Base-by-base conservation (phyloP, 1,140 invertebrate genomes). In the Drosophila obscura region DNA sequence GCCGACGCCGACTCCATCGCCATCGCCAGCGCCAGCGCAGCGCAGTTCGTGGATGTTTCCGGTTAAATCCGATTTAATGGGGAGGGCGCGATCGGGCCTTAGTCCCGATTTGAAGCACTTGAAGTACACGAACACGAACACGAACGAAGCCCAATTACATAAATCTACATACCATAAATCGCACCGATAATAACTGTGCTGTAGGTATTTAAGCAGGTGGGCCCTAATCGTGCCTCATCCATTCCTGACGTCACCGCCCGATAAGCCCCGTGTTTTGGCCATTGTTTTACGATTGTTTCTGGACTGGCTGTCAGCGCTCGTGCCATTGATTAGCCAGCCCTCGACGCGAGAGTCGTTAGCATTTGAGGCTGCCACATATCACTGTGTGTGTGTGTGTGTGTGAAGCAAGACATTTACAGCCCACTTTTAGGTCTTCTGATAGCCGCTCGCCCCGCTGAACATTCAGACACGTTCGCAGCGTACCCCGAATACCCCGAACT, bases 1-100 rank as follows among this genome's bases (percentile, higher is more conserved):
- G 39, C 41, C 52, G 51, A 44, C 63, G 28, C 49, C 52, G 51
- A 44, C 63, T 24, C 49, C 53, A 22, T 56, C 26, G 55, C 35
- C 48, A 39, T 4, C 11, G 11, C n/a, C 53, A 22, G 51, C 26
- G 55, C 35, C 48, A 39, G 9, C 11, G 11, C 11, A 13, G 35
- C 35, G 31, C 31, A 35, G 31, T 8, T 8, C 31, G 8, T 3
- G 2, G 35, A 39, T 49, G 69, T 88, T 87, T 87, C 82, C 82
- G 83, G 82, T 73, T 87, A 53, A 79, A 87, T 76, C 82, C 79
- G 83, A 88, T 72, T 69, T 43, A 24, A 35, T 24, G 16, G 46
- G 22, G 35, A 68, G 44, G 35, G 51, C 52, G 11, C 31, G 45
- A 69, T 68, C 45, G 52, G 22, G 41, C 44, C 52, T 82, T 66